Conservation (phyloP, 2,888 invertebrate species). For the Tetanocera ferruginea region DNA sequence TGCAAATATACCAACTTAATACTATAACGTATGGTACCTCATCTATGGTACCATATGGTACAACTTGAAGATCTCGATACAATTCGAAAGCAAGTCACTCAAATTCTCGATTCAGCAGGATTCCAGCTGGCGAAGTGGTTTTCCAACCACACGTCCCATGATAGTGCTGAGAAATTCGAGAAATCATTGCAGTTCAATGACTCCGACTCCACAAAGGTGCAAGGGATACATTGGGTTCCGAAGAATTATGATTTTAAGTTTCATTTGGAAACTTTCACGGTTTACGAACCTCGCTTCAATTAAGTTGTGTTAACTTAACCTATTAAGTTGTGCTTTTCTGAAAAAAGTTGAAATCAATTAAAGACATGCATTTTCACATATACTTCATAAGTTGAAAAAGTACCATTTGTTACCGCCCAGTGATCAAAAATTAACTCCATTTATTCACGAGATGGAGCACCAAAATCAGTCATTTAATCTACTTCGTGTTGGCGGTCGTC, state of each 20-base stretch:
- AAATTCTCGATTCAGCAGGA: too few relatives aligned
- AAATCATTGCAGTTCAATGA: too few relatives aligned
- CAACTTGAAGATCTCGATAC: slow-evolving; percentile 29
- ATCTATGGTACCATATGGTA: slow-evolving; percentile 42
- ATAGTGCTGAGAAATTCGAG: too few relatives aligned
- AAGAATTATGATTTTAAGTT: not conserved
- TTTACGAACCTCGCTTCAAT: slow-evolving; percentile 9
- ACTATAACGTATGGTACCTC: slow-evolving; percentile 43
- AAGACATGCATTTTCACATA: not conserved
- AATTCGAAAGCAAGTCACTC: too few relatives aligned
- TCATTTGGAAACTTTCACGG: slow-evolving; percentile 31
- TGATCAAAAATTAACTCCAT: not conserved
- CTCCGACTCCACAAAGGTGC: too few relatives aligned
- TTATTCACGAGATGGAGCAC: too few relatives aligned
- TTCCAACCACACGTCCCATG: too few relatives aligned
- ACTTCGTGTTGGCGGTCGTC: too few relatives aligned
- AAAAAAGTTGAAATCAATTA: not conserved
- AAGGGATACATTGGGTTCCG: too few relatives aligned
- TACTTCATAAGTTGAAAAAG: not conserved
- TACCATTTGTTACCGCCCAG: not conserved
- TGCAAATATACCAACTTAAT: slow-evolving; percentile 14
- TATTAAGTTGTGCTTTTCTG: not conserved
- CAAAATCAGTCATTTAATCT: too few relatives aligned
- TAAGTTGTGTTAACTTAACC: not conserved
- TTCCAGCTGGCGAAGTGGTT: too few relatives aligned